phyloP scores from a whole-genome alignment of 2,888 invertebrate genomes.

The Sceliomorpha sp. region DNA sequence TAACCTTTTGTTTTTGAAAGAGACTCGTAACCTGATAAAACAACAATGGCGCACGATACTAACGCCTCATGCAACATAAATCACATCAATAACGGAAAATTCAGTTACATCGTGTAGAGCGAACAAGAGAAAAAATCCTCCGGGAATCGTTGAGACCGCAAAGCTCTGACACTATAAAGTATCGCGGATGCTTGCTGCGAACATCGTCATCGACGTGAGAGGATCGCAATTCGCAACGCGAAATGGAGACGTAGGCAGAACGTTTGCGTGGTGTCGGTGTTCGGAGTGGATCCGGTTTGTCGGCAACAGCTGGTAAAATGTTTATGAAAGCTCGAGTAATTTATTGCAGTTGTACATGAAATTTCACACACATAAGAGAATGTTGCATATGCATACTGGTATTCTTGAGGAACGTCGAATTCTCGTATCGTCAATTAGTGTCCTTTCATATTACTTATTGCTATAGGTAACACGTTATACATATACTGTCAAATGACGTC shows the following conservation, averaged over 20 bases:
- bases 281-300: constrained; percentile 58
- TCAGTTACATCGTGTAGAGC: constrained; percentile 7
- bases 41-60: neutral
- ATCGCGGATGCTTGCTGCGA: constrained; percentile 52
- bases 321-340: constrained; percentile 79
- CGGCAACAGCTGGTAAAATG: constrained; percentile 78
- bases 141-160: constrained; percentile 58
- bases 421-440: constrained; percentile 8
- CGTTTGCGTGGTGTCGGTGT: constrained; percentile 22
- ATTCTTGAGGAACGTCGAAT: constrained; percentile 2
- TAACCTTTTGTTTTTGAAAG: too few relatives aligned
- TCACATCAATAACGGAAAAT: constrained; percentile 3
- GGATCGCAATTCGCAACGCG: neutral
- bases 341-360: constrained; percentile 65
- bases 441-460: neutral
- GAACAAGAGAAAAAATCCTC: constrained; percentile 56
- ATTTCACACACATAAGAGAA: constrained; percentile 45
- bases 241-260: neutral
- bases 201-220: constrained; percentile 8
- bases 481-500: too few relatives aligned
- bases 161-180: constrained; percentile 60
- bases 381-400: constrained; percentile 24
- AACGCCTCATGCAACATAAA: neutral
- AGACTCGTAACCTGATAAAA: neutral
- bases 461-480: neutral